Evolutionary conservation across 1,140 invertebrate genomes (phyloP), one percentile per base, ranked within the genome.

Genomic region (Papilio polyxenes): DNA sequence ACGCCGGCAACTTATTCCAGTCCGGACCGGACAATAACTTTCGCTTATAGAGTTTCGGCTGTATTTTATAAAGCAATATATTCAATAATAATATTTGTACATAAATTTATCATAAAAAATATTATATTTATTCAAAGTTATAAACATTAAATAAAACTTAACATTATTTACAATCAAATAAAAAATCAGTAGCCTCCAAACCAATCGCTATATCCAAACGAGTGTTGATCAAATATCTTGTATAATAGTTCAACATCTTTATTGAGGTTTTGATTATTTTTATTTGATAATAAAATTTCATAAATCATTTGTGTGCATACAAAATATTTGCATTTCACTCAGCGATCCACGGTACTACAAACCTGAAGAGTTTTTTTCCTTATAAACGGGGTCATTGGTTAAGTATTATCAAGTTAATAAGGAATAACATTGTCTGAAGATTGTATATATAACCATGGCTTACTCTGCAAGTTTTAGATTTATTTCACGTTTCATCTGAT

Each of bases 261-360:
- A n/a, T n/a, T n/a, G n/a, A n/a, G n/a, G n/a, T n/a, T n/a, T n/a
- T n/a, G n/a, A n/a, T n/a, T n/a, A n/a, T n/a, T n/a, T n/a, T n/a
- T n/a, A n/a, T n/a, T n/a, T n/a, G n/a, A n/a, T n/a, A n/a, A n/a
- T n/a, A n/a, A n/a, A n/a, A n/a, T n/a, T n/a, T n/a, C n/a, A n/a
- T n/a, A 44, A 44, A 44, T 44, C 4, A 44, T 44, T 44, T 7
- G 40, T 44, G 40, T 59, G 56, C 56, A 59, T 59, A 59, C 56
- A 59, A 59, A 75, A 75, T 75, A 75, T 75, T 75, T 75, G 48
- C 37, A 75, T 48, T 75, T 75, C 15, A 48, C 74, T 75, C 17
- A 75, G 20, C 56, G 15, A 15, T 59, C 15, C 37, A 48, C 48
- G 74, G 13, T 48, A 75, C 74, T 75, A 75, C 74, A 75, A n/a